Evolutionary conservation across 2,797 vertebrate species (phyloP).

Genomic region (Sternarchorhynchus goeldii): DNA sequence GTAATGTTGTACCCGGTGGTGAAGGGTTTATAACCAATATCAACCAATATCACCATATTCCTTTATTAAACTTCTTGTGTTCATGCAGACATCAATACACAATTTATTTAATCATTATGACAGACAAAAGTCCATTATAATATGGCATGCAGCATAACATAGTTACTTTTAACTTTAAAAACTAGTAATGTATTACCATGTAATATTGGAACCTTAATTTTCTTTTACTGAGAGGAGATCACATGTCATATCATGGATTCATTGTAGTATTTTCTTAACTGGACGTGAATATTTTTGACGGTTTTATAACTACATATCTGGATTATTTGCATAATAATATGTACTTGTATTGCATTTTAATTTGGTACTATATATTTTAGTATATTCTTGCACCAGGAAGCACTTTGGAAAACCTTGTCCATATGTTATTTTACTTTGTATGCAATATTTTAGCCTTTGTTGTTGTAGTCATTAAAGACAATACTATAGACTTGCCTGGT

Average conservation of each 20-base stretch:
- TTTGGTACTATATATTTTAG: conserved; percentile 60
- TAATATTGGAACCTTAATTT: conserved; percentile 34
- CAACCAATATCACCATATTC: conserved; percentile 2
- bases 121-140: conserved; percentile 24
- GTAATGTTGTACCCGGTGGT: conserved; percentile 64
- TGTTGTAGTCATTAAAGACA: conserved; percentile 76
- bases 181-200: conserved; percentile 29
- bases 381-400: conserved; percentile 71
- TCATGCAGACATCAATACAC: conserved; percentile 11
- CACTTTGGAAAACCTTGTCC: conserved; percentile 69
- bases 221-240: conserved; percentile 53
- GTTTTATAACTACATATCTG: conserved; percentile 50
- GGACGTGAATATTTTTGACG: conserved; percentile 46
- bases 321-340: conserved; percentile 62
- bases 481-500: conserved; percentile 40
- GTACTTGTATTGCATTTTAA: conserved; percentile 62
- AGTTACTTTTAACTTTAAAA: conserved; percentile 13
- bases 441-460: conserved; percentile 68
- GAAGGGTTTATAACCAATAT: conserved; percentile 61
- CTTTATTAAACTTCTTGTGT: conserved; percentile 4
- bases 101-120: conserved; percentile 4
- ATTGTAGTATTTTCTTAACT: conserved; percentile 56
- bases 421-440: conserved; percentile 68
- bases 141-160: conserved; percentile 25
- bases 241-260: conserved; percentile 57